Evolutionary conservation across 2,797 vertebrate species (phyloP), one percentile per base, ranked within the genome.

Genomic region (Sandelia bainsii): DNA sequence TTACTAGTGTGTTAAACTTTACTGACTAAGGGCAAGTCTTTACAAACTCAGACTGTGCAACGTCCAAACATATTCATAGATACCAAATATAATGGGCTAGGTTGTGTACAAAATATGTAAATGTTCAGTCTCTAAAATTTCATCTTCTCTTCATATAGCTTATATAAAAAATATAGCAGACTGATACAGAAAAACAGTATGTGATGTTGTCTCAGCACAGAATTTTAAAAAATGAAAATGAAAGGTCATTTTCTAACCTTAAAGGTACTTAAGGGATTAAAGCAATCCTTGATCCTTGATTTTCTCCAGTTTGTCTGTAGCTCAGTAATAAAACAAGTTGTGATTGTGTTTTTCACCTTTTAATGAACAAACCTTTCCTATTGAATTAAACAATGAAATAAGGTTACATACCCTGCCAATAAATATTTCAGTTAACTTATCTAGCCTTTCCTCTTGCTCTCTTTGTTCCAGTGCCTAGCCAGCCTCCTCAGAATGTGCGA

Each of bases 401-500:
- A 2, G 2, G 29, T 74, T 48, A 62, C 19, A 58, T 54, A 56
- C 57, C 14, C 34, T 16, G 7, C 23, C 50, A 7, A 67, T 32
- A 27, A 42, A 27, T 42, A 20, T 14, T 53, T 64, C 22, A 45
- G 25, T 62, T 46, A 50, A 45, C 40, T 52, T 58, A 48, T 62
- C 16, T 67, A 39, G 57, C 48, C 34, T 62, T 56, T 8, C 64
- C 20, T 48, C 32, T 20, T 53, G 60, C 11, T 53, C 16, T 61
- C 22, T 70, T 44, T 57, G 68, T 58, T 44, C 61, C 92, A 99
- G 97, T 99, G 64, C 98, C 98, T 70, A 99, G 98, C 89, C 97
- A 98, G 91, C 96, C 98, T 51, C 98, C 98, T 0, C 97, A 98
- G 90, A 98, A 98, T 0, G 95, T 99, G 40, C 90, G 97, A n/a